Conservation (phyloP, 1,140 invertebrate species). For the Dendroctonus ponderosae region DNA sequence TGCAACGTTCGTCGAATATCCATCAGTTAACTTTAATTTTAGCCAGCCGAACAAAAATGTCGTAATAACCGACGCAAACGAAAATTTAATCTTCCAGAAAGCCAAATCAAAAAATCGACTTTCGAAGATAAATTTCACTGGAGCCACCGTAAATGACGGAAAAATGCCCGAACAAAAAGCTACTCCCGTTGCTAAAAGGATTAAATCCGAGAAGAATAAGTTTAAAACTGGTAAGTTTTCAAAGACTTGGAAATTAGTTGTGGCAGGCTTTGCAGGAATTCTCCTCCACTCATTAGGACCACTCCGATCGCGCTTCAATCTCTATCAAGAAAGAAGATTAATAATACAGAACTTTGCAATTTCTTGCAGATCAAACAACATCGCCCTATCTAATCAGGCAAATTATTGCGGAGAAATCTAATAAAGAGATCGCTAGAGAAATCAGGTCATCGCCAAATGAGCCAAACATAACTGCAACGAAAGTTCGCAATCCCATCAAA, state of each 20-base stretch:
- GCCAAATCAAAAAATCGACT: slow-evolving; percentile 8
- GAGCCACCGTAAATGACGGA: slow-evolving; percentile 10
- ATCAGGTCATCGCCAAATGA: background rate
- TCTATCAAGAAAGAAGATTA: background rate
- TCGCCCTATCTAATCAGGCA: background rate
- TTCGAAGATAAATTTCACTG: slow-evolving; percentile 6
- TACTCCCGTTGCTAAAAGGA: slow-evolving; percentile 4
- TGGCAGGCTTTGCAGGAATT: background rate
- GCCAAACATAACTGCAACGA: background rate
- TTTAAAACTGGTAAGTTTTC: slow-evolving; percentile 16
- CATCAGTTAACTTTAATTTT: slow-evolving; percentile 6
- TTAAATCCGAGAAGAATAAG: slow-evolving; percentile 12
- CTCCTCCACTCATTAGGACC: background rate
- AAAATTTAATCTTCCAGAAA: slow-evolving; percentile 14
- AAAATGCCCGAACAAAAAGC: slow-evolving; percentile 6
- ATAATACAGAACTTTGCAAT: background rate
- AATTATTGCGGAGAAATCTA: background rate
- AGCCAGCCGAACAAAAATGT: slow-evolving; percentile 1
- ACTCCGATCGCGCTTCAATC: background rate
- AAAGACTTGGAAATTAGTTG: background rate
- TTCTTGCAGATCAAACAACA: background rate
- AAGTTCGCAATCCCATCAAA: slow-evolving; percentile 35
- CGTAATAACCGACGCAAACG: slow-evolving; percentile 6
- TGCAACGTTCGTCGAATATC: too few species aligned
- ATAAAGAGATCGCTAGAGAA: background rate